Evolutionary conservation across 2,888 invertebrate species (phyloP).

Genomic region (Tortrix viridana): DNA sequence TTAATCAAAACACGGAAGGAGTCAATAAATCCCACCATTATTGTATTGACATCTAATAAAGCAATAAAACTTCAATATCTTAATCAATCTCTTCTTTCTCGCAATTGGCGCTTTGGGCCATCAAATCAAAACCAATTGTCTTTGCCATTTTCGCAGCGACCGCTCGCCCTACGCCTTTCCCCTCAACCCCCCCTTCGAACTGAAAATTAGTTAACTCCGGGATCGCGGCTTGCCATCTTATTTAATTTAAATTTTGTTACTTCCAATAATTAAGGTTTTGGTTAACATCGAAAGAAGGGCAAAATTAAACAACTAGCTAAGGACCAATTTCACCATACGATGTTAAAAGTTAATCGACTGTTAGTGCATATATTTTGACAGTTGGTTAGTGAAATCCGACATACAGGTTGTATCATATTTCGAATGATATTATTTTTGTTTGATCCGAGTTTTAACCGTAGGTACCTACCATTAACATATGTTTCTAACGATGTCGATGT

Average conservation of each 20-base stretch:
- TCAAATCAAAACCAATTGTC: constrained; percentile 4
- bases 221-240: constrained; percentile 38
- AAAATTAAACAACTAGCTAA: neutral
- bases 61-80: neutral
- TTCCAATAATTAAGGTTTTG: constrained; percentile 15
- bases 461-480: too few species aligned
- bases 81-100: neutral
- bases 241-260: constrained; percentile 39
- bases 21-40: too few species aligned
- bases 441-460: too few species aligned
- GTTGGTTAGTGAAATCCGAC: too few species aligned
- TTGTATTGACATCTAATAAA: too few species aligned
- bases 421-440: too few species aligned
- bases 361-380: too few species aligned
- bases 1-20: too few species aligned
- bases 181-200: constrained; percentile 36
- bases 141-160: constrained; percentile 1
- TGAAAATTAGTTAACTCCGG: constrained; percentile 44
- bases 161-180: constrained; percentile 6
- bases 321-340: too few species aligned
- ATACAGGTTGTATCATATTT: too few species aligned
- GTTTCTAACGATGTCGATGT: too few species aligned
- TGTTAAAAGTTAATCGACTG: too few species aligned
- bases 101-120: neutral
- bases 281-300: constrained; percentile 4